Conservation (phyloP, 64 coral and sea anemone species). For the Pachyseris speciosa region DNA sequence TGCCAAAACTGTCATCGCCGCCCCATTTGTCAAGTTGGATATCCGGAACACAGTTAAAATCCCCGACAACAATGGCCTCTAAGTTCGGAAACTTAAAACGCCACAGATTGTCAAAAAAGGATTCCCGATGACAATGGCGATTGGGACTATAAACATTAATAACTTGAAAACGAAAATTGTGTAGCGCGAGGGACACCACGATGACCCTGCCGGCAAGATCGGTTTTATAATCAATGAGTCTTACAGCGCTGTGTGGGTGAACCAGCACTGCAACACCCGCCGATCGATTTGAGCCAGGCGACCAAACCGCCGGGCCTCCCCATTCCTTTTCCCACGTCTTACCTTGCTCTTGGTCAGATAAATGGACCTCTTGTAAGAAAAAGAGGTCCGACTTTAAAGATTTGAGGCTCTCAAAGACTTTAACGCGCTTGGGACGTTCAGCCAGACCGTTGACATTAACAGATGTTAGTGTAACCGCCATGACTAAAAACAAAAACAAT, state of each 20-base stretch:
- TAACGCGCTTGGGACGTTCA: background rate
- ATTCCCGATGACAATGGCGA: background rate
- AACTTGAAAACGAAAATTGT: background rate
- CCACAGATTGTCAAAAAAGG: background rate
- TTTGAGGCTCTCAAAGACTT: background rate
- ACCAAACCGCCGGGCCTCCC: background rate
- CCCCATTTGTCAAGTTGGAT: background rate
- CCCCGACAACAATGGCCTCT: background rate
- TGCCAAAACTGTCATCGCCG: background rate
- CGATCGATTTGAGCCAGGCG: background rate
- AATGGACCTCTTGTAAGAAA: background rate
- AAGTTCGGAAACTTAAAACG: background rate
- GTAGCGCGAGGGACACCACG: background rate
- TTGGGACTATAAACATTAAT: background rate
- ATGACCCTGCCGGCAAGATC: background rate
- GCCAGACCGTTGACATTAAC: background rate
- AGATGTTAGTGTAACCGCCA: too few species aligned
- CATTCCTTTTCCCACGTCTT: background rate
- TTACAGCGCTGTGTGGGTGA: background rate
- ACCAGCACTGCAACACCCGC: background rate
- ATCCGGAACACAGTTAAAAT: background rate
- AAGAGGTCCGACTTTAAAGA: background rate
- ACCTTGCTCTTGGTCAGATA: background rate
- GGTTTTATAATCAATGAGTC: background rate
- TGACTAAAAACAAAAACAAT: too few species aligned